Percentiles rank a stretch among this genome's conserved stretches.
These are phyloP conservation scores for Sebastes fasciatus DNA, from an alignment of 2,113 vertebrate species.

Conservation along the genomic window DNA sequence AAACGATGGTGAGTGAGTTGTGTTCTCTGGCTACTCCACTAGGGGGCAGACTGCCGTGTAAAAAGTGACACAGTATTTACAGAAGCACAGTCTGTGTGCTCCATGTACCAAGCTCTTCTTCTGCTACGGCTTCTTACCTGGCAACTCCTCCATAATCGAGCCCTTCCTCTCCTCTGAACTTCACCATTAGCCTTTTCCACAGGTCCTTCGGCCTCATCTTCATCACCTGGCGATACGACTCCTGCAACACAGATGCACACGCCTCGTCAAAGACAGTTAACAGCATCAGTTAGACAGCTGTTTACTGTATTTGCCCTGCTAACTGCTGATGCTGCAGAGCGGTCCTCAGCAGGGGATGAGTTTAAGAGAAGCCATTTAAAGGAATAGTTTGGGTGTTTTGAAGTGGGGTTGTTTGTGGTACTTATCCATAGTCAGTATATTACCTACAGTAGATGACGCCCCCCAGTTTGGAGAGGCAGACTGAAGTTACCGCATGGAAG, in stretches of 20 bases:
- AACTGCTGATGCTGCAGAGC: background rate
- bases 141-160: slow-evolving; percentile 98
- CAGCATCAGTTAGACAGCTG: background rate
- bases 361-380: background rate
- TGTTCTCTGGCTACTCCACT: slow-evolving; percentile 36
- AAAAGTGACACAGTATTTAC: background rate
- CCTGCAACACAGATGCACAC: slow-evolving; percentile 80
- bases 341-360: background rate
- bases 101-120: background rate
- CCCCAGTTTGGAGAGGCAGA: too few species aligned
- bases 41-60: slow-evolving; percentile 35
- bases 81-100: background rate
- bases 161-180: slow-evolving; percentile 98
- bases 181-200: slow-evolving; percentile 99
- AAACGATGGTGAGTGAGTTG: background rate
- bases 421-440: too few species aligned
- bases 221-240: slow-evolving; percentile 99
- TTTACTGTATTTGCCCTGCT: background rate
- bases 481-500: too few species aligned
- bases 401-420: too few species aligned
- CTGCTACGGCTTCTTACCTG: slow-evolving; percentile 83
- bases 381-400: too few species aligned
- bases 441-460: too few species aligned
- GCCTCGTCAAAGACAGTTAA: slow-evolving; percentile 3
- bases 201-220: slow-evolving; percentile 99